Percentiles rank a stretch among this genome's conserved stretches.
Conservation (phyloP, 2,113 vertebrate species). For the Ceyx melanurus region DNA sequence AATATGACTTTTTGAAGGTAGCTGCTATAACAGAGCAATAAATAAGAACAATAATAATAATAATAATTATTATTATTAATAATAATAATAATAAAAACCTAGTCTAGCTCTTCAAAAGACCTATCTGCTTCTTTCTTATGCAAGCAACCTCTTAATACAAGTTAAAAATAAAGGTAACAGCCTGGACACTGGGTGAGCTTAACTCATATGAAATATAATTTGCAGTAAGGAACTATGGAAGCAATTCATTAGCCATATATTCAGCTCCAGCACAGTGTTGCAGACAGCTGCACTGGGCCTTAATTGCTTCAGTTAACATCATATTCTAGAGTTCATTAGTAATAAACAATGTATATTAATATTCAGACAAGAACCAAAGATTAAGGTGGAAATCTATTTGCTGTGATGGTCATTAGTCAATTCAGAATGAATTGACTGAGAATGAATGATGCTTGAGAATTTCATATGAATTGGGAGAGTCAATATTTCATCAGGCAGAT, state of each 20-base stretch:
- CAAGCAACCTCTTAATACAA: neutral
- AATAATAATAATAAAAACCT: neutral
- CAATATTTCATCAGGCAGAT: slow-evolving; percentile 50
- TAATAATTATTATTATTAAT: too few species aligned
- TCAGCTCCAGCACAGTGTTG: neutral
- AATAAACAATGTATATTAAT: slow-evolving; percentile 68
- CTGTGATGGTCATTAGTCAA: slow-evolving; percentile 60
- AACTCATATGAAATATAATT: neutral
- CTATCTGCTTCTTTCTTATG: neutral
- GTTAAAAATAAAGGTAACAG: neutral
- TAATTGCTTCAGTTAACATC: slow-evolving; percentile 66
- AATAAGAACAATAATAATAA: neutral
- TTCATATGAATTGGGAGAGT: slow-evolving; percentile 25
- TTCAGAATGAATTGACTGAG: slow-evolving; percentile 29
- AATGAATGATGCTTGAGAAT: slow-evolving; percentile 36
- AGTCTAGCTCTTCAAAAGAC: neutral
- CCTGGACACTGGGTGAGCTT: neutral
- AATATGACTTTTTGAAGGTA: neutral
- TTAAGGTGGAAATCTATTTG: slow-evolving; percentile 58
- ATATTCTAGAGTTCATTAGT: slow-evolving; percentile 66
- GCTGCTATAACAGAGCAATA: neutral
- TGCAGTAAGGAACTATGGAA: neutral
- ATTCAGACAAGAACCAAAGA: slow-evolving; percentile 57
- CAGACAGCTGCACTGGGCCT: slow-evolving; percentile 28
- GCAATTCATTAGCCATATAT: slow-evolving; percentile 48